Conservation (phyloP, 2,113 vertebrate genomes). For the Mionectes macconnelli region DNA sequence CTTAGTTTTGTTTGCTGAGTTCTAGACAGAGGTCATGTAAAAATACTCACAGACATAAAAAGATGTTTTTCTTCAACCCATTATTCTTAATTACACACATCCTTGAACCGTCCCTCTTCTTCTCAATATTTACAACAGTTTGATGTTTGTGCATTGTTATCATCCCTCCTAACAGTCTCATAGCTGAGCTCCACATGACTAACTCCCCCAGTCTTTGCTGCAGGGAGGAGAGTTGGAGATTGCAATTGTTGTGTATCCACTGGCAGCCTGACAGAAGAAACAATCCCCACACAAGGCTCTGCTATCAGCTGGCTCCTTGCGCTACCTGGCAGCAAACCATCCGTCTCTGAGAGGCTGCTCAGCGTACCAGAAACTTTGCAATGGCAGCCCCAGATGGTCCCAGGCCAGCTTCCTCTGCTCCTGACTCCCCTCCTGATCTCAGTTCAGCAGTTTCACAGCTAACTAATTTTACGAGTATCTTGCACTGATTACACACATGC, state of each 20-base stretch:
- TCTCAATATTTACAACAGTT: not conserved
- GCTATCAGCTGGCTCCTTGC: not conserved
- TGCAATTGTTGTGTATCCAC: not conserved
- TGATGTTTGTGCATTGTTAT: not conserved
- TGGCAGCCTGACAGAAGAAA: conserved; percentile 37
- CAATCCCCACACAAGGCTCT: not conserved
- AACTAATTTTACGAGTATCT: not conserved
- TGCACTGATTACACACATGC: not conserved
- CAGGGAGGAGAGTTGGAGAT: not conserved
- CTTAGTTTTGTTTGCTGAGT: not conserved
- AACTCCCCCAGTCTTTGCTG: conserved; percentile 9
- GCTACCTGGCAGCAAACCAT: not conserved
- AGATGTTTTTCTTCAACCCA: not conserved
- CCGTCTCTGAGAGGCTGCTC: not conserved
- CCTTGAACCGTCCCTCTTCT: not conserved
- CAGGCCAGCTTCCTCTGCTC: not conserved
- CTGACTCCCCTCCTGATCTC: not conserved
- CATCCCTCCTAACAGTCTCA: not conserved
- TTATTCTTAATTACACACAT: not conserved
- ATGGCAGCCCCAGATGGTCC: not conserved
- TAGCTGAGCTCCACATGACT: not conserved
- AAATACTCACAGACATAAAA: not conserved
- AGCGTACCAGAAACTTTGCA: rapidly evolving
- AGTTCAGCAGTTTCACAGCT: not conserved
- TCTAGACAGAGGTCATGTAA: not conserved